Base-by-base conservation (phyloP, 1,140 invertebrate species). In the Patella vulgata region DNA sequence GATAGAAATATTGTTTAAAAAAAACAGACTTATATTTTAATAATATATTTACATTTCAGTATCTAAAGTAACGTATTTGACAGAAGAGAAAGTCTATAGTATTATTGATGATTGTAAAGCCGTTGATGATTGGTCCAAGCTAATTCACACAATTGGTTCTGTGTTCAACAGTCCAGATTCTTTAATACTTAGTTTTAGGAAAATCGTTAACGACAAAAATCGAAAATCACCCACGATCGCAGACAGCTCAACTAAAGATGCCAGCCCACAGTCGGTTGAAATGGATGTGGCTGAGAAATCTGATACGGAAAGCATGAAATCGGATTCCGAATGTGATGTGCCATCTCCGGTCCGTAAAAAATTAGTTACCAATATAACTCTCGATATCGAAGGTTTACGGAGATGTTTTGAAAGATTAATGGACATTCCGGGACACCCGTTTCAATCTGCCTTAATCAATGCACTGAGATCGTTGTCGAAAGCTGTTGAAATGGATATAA, bases 361-460 rank as follows among this genome's bases (percentile, higher is more conserved):
- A 36, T 8, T 8, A 14, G 6, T 14, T 8, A 36, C 6, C 14
- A 36, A 36, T 36, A 36, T 36, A 8, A 78, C 78, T 12, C 74
- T 87, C 17, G 86, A 87, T 71, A 59, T 87, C 5, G 64, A 68
- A 9, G 87, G 90, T 23, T 81, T 93, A 43, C 82, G 90, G 17
- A 81, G 90, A 59, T 85, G 90, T 2, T 93, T 90, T 79, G 67
- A 83, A 14, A 84, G 87, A 11, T 84, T 93, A 50, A 84, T 85
- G 68, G 70, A 75, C 76, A 86, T 89, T 39, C 82, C 83, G 17
- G 81, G 87, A 75, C 78, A 82, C 73, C 81, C 82, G 54, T 91
- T 90, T 59, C 90, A 92, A 73, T 87, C 87, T 66, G 89, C 91
- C n/a, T 84, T 96, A 66, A 91, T 93, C 23, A 91, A 90, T 79